Evolutionary conservation across 2,797 vertebrate genomes (phyloP).

Genomic region (Loriculus beryllinus): DNA sequence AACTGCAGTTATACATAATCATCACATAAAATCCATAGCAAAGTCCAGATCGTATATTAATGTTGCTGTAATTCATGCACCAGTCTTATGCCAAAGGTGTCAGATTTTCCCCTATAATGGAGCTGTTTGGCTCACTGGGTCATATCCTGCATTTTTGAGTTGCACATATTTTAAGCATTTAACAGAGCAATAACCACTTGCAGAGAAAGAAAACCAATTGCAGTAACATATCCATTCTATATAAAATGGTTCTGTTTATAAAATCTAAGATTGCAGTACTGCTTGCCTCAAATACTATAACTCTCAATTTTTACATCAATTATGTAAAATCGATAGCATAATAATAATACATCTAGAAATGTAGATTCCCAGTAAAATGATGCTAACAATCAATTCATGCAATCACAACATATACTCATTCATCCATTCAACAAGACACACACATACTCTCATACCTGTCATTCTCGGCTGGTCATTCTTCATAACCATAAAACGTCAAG

Average conservation of each 20-base stretch:
- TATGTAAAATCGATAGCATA: not conserved
- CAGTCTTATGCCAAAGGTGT: constrained; percentile 46
- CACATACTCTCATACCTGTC: not conserved
- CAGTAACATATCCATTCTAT: constrained; percentile 24
- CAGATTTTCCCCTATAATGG: constrained; percentile 37
- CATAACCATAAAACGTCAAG: not conserved
- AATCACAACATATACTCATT: not conserved
- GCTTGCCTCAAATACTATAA: not conserved
- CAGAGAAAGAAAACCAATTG: constrained; percentile 40
- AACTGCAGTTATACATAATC: constrained; percentile 7
- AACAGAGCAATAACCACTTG: constrained; percentile 32
- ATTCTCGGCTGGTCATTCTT: not conserved
- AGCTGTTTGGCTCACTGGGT: constrained; percentile 44
- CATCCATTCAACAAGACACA: not conserved
- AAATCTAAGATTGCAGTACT: not conserved
- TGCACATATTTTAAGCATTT: not conserved
- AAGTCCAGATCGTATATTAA: constrained; percentile 18
- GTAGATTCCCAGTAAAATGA: not conserved
- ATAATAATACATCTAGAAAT: not conserved
- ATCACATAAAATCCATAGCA: constrained; percentile 31
- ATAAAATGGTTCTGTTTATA: constrained; percentile 16
- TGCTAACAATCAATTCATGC: not conserved
- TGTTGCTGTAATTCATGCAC: constrained; percentile 8
- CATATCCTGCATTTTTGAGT: constrained; percentile 43
- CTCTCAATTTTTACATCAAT: not conserved